phyloP scores from a whole-genome alignment of 64 coral and sea anemone species.

The Trachythela sp. region DNA sequence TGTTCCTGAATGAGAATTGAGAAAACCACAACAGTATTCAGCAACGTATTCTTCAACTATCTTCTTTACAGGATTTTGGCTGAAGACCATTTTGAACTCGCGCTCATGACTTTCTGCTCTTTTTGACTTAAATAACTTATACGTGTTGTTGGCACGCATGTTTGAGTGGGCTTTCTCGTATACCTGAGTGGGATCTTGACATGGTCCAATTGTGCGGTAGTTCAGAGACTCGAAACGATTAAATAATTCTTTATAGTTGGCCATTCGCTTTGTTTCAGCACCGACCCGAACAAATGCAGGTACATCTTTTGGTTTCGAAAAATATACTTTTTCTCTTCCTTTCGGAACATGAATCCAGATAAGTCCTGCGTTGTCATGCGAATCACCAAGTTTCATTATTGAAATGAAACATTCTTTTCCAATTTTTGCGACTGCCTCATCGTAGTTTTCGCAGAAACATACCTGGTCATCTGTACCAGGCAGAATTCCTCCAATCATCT shows the following conservation, averaged over 20 bases:
- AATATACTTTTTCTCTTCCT: background rate
- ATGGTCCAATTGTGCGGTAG: slow-evolving; percentile 27
- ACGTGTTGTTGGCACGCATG: background rate
- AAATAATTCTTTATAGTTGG: slow-evolving; percentile 57
- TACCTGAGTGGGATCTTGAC: background rate
- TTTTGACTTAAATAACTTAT: background rate
- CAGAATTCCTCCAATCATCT: background rate
- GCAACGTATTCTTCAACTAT: slow-evolving; percentile 51
- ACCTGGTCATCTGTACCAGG: background rate
- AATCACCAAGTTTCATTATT: background rate
- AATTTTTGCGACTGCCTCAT: background rate
- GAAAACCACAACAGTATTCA: slow-evolving; percentile 58
- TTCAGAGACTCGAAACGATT: slow-evolving; percentile 50
- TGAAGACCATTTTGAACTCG: slow-evolving; percentile 67
- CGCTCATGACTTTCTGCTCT: slow-evolving; percentile 36
- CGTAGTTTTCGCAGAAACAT: background rate
- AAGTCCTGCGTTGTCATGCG: background rate
- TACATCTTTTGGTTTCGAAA: background rate
- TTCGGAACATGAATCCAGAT: background rate
- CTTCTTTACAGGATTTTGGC: slow-evolving; percentile 38
- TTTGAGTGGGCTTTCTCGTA: background rate
- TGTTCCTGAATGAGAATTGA: slow-evolving; percentile 46
- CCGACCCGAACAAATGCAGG: slow-evolving; percentile 63
- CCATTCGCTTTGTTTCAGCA: slow-evolving; percentile 54
- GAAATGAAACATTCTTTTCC: background rate